phyloP scores from a whole-genome alignment of 2,113 vertebrate species.

The Pseudopodoces humilis region DNA sequence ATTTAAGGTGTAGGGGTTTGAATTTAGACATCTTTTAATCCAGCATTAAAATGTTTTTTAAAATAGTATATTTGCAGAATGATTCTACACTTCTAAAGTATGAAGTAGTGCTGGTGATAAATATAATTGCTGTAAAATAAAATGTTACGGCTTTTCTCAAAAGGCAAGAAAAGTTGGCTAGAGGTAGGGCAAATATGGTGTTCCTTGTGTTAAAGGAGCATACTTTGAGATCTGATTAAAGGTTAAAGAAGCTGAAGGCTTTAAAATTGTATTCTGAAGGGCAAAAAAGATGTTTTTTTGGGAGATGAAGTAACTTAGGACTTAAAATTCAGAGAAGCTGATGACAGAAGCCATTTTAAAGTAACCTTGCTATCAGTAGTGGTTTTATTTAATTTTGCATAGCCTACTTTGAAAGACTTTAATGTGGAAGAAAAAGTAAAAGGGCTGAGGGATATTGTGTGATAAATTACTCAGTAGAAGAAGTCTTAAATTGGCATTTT shows the following conservation, averaged over 20 bases:
- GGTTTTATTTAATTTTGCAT: constrained; percentile 43
- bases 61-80: not conserved
- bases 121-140: not conserved
- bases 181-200: not conserved
- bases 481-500: not conserved
- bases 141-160: not conserved
- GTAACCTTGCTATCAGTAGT: constrained; percentile 22
- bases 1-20: not conserved
- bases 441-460: not conserved
- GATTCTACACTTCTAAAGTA: not conserved
- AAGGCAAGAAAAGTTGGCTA: constrained; percentile 7
- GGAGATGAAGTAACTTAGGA: constrained; percentile 45
- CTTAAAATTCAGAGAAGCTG: constrained; percentile 64
- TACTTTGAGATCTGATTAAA: constrained; percentile 41
- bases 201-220: not conserved
- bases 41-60: not conserved
- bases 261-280: constrained; percentile 21
- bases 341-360: constrained; percentile 72
- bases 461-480: not conserved
- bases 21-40: not conserved
- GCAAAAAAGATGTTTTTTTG: not conserved
- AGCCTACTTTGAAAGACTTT: not conserved
- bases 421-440: not conserved
- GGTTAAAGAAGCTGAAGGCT: constrained; percentile 41
- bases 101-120: not conserved